Percentiles rank a stretch among this genome's conserved stretches.
Conservation (phyloP, 2,888 invertebrate genomes). For the Himalopsyche kuldschensis region DNA sequence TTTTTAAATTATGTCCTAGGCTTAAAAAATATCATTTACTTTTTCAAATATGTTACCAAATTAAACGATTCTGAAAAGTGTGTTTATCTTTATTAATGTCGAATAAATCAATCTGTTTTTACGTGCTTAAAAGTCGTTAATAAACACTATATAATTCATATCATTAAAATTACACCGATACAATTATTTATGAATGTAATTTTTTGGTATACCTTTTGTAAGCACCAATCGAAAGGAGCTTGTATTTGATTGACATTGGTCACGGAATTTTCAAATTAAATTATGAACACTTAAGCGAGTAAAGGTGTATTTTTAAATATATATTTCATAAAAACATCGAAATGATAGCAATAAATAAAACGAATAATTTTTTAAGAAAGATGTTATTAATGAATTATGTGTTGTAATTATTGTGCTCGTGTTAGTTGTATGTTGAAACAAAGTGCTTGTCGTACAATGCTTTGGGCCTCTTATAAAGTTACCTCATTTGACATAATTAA, state of each 20-base stretch:
- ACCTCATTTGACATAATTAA: not conserved
- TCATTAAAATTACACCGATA: not conserved
- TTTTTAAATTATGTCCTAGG: too few relatives aligned
- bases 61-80: not conserved
- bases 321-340: not conserved
- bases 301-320: not conserved
- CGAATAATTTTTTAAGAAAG: not conserved
- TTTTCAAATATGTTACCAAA: not conserved
- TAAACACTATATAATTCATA: not conserved
- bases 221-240: not conserved
- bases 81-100: not conserved
- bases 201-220: not conserved
- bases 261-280: not conserved
- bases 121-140: not conserved
- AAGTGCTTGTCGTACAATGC: conserved; percentile 2
- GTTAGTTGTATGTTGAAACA: not conserved
- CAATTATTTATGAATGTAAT: not conserved
- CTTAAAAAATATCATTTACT: too few relatives aligned
- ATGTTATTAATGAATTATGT: not conserved
- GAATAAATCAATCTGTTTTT: not conserved
- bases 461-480: not conserved
- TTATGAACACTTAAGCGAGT: not conserved
- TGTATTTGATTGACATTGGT: not conserved
- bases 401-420: not conserved
- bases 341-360: not conserved